A percentile compares a stretch with the other conserved stretches of the same genome.
These are phyloP conservation scores for Clamator glandarius DNA, from an alignment of 2,797 vertebrate species.

Conservation along the genomic window DNA sequence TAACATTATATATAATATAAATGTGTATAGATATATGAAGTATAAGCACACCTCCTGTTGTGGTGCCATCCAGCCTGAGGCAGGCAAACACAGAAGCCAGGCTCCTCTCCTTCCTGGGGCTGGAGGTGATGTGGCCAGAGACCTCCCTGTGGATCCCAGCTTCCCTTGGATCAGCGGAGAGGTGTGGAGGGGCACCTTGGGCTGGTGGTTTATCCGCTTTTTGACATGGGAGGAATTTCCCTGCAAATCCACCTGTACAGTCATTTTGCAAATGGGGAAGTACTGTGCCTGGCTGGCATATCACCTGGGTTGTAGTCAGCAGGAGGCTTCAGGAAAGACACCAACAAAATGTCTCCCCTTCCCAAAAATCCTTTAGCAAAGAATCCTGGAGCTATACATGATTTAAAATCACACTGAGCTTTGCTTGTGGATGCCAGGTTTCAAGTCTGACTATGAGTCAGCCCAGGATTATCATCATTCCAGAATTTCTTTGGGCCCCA, in stretches of 20 bases:
- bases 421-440: background rate
- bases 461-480: background rate
- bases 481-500: background rate
- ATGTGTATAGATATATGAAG: too few species aligned
- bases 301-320: background rate
- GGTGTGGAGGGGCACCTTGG: accelerated
- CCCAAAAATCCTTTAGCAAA: background rate
- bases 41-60: background rate
- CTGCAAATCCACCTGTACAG: background rate
- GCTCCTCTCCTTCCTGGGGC: background rate
- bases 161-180: background rate
- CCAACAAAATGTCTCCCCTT: background rate
- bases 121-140: background rate
- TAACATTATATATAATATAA: too few species aligned
- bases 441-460: background rate
- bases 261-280: background rate
- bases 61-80: background rate
- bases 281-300: background rate
- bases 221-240: background rate
- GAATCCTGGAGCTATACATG: background rate
- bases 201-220: background rate
- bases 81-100: background rate
- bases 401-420: background rate
- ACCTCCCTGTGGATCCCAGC: background rate
- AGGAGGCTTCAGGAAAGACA: background rate